Conservation (phyloP, 2,797 vertebrate genomes). For the Paguma larvata region DNA sequence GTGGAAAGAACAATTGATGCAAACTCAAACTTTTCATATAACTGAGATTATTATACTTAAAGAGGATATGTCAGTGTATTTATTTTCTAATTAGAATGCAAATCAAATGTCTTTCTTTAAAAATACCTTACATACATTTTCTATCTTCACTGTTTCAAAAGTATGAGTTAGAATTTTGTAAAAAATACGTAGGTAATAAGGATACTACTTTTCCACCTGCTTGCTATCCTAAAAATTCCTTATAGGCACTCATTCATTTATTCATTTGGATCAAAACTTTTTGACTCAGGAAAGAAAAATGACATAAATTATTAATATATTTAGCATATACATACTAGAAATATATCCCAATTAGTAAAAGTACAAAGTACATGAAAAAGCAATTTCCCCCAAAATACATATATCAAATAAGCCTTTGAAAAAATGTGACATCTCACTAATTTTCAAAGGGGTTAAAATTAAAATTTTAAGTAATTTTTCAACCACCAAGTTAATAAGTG, state of each 20-base stretch:
- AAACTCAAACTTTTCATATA: background rate
- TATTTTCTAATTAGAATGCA: background rate
- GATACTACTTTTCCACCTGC: background rate
- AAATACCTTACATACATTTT: background rate
- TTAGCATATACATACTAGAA: background rate
- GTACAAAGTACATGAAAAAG: background rate
- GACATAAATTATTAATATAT: background rate
- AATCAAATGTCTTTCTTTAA: background rate
- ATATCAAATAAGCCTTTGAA: background rate
- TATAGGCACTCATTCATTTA: background rate
- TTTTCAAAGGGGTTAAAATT: conserved; percentile 32
- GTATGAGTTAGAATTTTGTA: background rate
- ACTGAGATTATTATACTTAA: background rate
- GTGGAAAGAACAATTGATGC: background rate
- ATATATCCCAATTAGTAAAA: background rate
- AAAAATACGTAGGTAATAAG: background rate
- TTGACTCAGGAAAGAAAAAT: background rate
- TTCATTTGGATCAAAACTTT: background rate
- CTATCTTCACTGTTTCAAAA: background rate
- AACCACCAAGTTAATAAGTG: background rate
- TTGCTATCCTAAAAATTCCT: background rate
- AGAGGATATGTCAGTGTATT: background rate
- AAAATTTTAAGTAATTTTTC: background rate
- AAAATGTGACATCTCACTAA: background rate
- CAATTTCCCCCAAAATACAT: background rate